Evolutionary conservation across 2,113 vertebrate species (phyloP).

Genomic region (Pseudorhombus dupliciocellatus): DNA sequence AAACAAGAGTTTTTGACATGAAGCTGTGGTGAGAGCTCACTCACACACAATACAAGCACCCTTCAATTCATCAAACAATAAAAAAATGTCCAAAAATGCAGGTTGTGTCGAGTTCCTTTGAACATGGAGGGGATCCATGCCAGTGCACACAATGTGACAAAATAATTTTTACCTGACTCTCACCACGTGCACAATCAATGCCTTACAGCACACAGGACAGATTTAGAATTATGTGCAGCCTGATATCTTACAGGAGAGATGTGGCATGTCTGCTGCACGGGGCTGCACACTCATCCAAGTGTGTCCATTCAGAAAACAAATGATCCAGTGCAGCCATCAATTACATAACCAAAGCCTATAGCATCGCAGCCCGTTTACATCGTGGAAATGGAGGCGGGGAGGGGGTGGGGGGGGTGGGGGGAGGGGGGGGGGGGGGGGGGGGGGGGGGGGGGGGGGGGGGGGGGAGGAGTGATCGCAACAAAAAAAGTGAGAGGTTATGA

Average conservation of each 20-base stretch:
- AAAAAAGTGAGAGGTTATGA: slow-evolving; percentile 22
- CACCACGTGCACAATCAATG: slow-evolving; percentile 56
- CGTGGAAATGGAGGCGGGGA: slow-evolving; percentile 46
- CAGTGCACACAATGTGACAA: slow-evolving; percentile 27
- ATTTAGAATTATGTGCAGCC: slow-evolving; percentile 30
- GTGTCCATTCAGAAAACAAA: slow-evolving; percentile 68
- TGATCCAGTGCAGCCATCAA: slow-evolving; percentile 47
- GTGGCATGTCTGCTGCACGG: slow-evolving; percentile 26
- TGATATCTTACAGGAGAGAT: slow-evolving; percentile 35
- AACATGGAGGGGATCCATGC: slow-evolving; percentile 25
- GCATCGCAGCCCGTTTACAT: slow-evolving; percentile 49
- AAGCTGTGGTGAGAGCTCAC: slow-evolving; percentile 54
- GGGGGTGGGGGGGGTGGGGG: slow-evolving; percentile 33
- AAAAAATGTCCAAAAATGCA: slow-evolving; percentile 50
- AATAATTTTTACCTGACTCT: slow-evolving; percentile 42
- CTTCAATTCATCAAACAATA: slow-evolving; percentile 58
- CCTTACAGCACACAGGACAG: neutral
- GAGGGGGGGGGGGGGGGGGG: slow-evolving; percentile 29
- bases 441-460: slow-evolving; percentile 33
- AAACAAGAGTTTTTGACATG: slow-evolving; percentile 52
- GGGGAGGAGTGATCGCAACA: slow-evolving; percentile 19
- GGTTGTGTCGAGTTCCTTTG: slow-evolving; percentile 3
- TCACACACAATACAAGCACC: slow-evolving; percentile 47
- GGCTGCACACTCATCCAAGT: slow-evolving; percentile 30
- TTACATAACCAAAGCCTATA: slow-evolving; percentile 66